Base-by-base conservation (phyloP, 2,888 invertebrate genomes). In the Tipula helvola region DNA sequence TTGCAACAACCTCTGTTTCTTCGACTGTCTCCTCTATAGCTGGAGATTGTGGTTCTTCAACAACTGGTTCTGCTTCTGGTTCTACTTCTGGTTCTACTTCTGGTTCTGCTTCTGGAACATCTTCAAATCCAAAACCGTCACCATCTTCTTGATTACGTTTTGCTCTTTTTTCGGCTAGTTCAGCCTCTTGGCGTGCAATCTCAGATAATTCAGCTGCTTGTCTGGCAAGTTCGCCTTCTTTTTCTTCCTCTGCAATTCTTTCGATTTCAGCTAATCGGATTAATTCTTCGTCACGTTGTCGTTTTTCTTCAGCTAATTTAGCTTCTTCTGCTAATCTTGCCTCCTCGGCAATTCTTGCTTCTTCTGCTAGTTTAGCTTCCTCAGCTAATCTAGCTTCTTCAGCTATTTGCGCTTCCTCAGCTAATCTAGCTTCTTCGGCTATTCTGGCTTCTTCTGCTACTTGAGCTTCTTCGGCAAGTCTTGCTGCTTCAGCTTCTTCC, bases 161-260 rank as follows among this genome's bases (percentile, higher is more conserved):
- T 85, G 39, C 42, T 36, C 36, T 52, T 88, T 93, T 93, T 57
- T 93, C 92, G n/a, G 93, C 93, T 10, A 93, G 92, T 87, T 94
- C 94, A 28, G 93, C 93, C 87, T 94, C 94, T 91, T 94, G 94
- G 88, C 93, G 93, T 5, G 94, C 94, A 83, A 94, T 93, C 90
- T 95, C 95, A 0, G 94, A 94, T 89, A 95, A 90, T 91, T 95
- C 95, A 85, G 94, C 95, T 88, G 95, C 95, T 93, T 95, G 95
- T 89, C 95, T 92, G 86, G 94, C 95, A 88, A 95, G 92, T 89
- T 95, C 95, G 7, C 92, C 94, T 91, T 95, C 95, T 36, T 93
- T 93, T 89, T 91, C 92, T 87, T 93, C 92, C 88, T 93, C 93
- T 0, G 90, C 91, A 88, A 92, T 90, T 88, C 92, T 93, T 89